Evolutionary conservation across 2,797 vertebrate genomes (phyloP).

Genomic region (Selene dorsalis): DNA sequence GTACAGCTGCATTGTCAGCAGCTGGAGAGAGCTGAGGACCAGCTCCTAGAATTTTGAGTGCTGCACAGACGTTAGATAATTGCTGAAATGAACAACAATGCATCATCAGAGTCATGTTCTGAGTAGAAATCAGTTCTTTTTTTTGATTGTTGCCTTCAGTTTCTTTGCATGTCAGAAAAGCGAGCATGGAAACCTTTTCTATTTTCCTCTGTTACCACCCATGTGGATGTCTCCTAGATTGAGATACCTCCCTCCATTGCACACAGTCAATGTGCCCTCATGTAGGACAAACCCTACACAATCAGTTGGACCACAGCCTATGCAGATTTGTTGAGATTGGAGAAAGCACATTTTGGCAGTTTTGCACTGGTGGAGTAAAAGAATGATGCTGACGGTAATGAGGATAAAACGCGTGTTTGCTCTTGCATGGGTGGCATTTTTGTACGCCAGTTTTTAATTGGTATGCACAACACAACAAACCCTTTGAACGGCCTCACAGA

Average conservation of each 20-base stretch:
- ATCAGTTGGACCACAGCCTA: constrained; percentile 72
- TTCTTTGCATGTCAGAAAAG: constrained; percentile 41
- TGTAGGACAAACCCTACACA: constrained; percentile 71
- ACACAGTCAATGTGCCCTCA: constrained; percentile 81
- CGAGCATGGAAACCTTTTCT: constrained; percentile 48
- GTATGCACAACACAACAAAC: constrained; percentile 28
- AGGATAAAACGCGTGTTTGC: constrained; percentile 50
- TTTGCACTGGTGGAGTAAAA: constrained; percentile 57
- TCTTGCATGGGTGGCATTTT: constrained; percentile 63
- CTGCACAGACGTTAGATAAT: not conserved
- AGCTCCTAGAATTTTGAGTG: not conserved
- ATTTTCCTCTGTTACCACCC: constrained; percentile 75
- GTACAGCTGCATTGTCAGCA: constrained; percentile 55
- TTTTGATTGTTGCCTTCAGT: constrained; percentile 18
- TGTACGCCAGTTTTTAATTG: constrained; percentile 54
- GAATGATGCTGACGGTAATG: constrained; percentile 43
- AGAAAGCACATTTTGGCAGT: constrained; percentile 70
- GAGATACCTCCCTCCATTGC: constrained; percentile 80
- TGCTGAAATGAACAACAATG: constrained; percentile 1
- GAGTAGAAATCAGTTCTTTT: not conserved
- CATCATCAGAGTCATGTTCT: not conserved
- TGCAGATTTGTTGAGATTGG: constrained; percentile 70
- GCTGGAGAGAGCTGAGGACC: constrained; percentile 33
- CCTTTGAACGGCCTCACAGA: constrained; percentile 12
- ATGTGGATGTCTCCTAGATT: constrained; percentile 77